Conservation (phyloP, 1,140 invertebrate species). For the Lasaia peninsularis region DNA sequence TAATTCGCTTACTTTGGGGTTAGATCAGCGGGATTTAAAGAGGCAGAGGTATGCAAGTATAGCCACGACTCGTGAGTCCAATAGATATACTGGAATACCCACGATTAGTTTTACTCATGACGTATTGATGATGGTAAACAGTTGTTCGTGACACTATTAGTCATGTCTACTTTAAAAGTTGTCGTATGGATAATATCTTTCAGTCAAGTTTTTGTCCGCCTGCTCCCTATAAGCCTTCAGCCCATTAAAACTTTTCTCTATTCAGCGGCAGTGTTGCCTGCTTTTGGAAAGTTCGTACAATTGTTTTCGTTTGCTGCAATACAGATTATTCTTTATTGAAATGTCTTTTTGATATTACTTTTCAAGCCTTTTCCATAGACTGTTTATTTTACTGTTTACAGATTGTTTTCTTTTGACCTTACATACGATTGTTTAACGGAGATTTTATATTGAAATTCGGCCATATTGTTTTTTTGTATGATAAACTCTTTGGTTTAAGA, state of each 20-base stretch:
- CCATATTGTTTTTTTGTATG: too few relatives aligned
- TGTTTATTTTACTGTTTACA: neutral
- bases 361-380: neutral
- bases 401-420: neutral
- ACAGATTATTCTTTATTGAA: conserved; percentile 4
- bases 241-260: conserved; percentile 11
- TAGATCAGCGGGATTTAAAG: too few relatives aligned
- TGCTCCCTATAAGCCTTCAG: neutral
- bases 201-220: conserved; percentile 2
- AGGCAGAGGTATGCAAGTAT: too few relatives aligned
- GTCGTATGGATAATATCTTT: neutral
- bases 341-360: conserved; percentile 3
- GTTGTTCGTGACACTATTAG: too few relatives aligned
- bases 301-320: conserved; percentile 3
- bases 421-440: neutral
- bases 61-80: too few relatives aligned
- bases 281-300: neutral
- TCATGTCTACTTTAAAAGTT: neutral
- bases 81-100: too few relatives aligned
- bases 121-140: too few relatives aligned
- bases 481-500: too few relatives aligned
- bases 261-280: neutral
- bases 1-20: too few relatives aligned
- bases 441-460: too few relatives aligned
- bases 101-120: too few relatives aligned